Evolutionary conservation across 2,888 invertebrate genomes (phyloP).

Genomic region (Therioaphis trifolii): DNA sequence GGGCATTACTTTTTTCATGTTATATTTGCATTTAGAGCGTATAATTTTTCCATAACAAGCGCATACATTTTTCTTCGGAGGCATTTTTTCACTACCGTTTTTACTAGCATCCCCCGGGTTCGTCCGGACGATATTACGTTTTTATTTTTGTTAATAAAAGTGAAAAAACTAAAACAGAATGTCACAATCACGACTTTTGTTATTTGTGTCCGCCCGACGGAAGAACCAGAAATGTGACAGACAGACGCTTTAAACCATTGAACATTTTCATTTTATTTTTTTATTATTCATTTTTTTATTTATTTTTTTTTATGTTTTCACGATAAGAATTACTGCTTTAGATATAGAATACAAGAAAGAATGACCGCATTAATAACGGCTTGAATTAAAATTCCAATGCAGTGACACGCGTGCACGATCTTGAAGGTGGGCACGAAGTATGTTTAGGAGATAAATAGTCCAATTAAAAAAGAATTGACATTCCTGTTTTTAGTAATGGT

Average conservation of each 20-base stretch:
- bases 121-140: conserved; percentile 34
- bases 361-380: conserved; percentile 45
- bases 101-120: conserved; percentile 32
- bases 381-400: conserved; percentile 44
- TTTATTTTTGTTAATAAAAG: conserved; percentile 60
- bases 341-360: conserved; percentile 28
- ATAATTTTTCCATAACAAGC: conserved; percentile 62
- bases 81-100: conserved; percentile 34
- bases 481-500: conserved; percentile 21
- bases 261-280: conserved; percentile 39
- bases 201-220: conserved; percentile 33
- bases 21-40: conserved; percentile 55
- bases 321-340: conserved; percentile 36
- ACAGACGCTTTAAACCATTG: conserved; percentile 38
- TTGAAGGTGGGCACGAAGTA: conserved; percentile 31
- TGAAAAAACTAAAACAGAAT: conserved; percentile 39
- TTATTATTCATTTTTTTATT: conserved; percentile 28
- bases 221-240: conserved; percentile 53
- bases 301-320: conserved; percentile 27
- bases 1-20: conserved; percentile 21
- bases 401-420: conserved; percentile 6
- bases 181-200: conserved; percentile 58
- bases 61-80: conserved; percentile 19
- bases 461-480: conserved; percentile 46
- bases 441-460: conserved; percentile 47